Base-by-base conservation (phyloP, 2,888 invertebrate genomes). In the Tinea pellionella region DNA sequence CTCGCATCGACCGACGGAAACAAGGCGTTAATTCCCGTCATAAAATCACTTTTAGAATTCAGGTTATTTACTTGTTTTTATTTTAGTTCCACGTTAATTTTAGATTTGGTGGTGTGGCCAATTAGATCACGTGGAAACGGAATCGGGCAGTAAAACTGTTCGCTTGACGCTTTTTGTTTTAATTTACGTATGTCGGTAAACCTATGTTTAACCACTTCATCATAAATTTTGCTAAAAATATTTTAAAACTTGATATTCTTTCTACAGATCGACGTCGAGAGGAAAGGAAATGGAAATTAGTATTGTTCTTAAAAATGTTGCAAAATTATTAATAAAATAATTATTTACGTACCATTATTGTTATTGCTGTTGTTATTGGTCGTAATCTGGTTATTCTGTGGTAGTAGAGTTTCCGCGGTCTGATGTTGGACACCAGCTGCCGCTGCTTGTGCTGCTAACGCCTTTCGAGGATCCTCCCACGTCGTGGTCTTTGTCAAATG, bases 381-480 rank as follows among this genome's bases (percentile, higher is more conserved):
- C 61, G 66, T 70, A 62, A 68, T 69, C 61, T 69, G 68, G 24
- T 55, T 59, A n/a, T 1, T 15, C 15, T 16, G 16, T 63, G 80
- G 74, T 61, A 84, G 76, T 63, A 84, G 70, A 37, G 86, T 72
- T 67, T 88, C 88, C 0, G 82, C 82, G 67, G 85, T 90, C 72
- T 90, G 89, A 60, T 86, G 84, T 75, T 84, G 85, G 55, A 88
- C 88, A 19, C 75, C 75, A 58, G 69, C 72, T 7, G 89, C 79
- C 61, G 89, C 88, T 43, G 88, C 84, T 74, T 90, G 91, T 55
- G 92, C 91, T 18, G 92, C 92, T 61, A 92, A 87, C 19, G 93
- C 92, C 80, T 96, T 96, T 66, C 96, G 90, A 8, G 96, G 96
- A 79, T 96, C 96, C 75, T 95, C 95, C 96, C 96, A 96, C 74